Conservation (phyloP, 1,140 invertebrate species). For the Stegodyphus dumicola region DNA sequence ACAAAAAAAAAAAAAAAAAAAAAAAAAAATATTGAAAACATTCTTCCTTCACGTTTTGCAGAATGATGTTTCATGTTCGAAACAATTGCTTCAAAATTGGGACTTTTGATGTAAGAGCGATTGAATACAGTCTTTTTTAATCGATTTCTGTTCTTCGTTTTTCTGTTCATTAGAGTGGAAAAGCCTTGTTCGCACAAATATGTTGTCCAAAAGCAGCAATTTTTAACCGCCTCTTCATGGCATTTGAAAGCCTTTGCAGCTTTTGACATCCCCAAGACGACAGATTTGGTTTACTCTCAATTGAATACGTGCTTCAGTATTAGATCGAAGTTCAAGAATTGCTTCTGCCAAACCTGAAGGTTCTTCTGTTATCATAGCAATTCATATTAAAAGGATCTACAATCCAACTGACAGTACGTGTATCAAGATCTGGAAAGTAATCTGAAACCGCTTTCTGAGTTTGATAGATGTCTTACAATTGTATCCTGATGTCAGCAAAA, state of each 20-base stretch:
- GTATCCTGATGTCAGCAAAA: constrained; percentile 16
- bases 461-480: constrained; percentile 30
- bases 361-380: neutral
- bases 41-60: neutral
- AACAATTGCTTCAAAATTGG: constrained; percentile 16
- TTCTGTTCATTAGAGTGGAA: constrained; percentile 17
- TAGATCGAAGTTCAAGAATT: constrained; percentile 6
- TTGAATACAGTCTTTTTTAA: constrained; percentile 14
- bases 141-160: constrained; percentile 18
- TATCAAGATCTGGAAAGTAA: too few species aligned
- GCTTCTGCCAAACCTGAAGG: constrained; percentile 7
- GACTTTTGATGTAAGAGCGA: constrained; percentile 18
- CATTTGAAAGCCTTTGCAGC: constrained; percentile 40
- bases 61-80: neutral
- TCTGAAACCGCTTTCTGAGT: constrained; percentile 7
- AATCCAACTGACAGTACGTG: too few species aligned
- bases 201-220: constrained; percentile 53
- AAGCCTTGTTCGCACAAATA: constrained; percentile 12
- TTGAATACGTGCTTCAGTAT: constrained; percentile 34
- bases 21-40: too few species aligned
- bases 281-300: constrained; percentile 55
- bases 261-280: constrained; percentile 23
- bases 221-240: constrained; percentile 68
- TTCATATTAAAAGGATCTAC: constrained; percentile 13
- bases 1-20: too few species aligned